Conservation (phyloP, 2,113 vertebrate genomes). For the Phoxinus phoxinus region DNA sequence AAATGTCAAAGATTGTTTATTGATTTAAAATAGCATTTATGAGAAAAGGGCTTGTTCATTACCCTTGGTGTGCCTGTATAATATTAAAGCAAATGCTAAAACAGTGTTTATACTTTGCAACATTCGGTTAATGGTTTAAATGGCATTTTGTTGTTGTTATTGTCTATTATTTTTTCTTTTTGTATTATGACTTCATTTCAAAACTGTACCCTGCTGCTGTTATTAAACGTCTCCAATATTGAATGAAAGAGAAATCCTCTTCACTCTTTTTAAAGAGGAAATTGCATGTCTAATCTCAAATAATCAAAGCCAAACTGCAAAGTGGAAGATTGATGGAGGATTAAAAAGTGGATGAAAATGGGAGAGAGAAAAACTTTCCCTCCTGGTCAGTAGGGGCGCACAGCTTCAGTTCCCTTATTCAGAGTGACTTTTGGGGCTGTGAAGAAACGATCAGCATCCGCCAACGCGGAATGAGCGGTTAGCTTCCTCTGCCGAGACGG, state of each 20-base stretch:
- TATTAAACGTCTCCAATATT: background rate
- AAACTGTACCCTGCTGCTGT: background rate
- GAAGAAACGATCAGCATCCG: conserved; percentile 33
- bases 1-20: background rate
- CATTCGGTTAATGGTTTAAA: background rate
- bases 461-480: conserved; percentile 39
- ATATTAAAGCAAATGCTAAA: background rate
- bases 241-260: background rate
- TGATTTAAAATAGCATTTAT: background rate
- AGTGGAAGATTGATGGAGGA: background rate
- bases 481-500: background rate
- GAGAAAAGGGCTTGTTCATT: background rate
- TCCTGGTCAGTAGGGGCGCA: conserved; percentile 14
- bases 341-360: background rate
- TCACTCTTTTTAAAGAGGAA: background rate
- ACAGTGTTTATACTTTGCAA: background rate
- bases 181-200: background rate
- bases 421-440: background rate
- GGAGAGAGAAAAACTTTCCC: background rate
- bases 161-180: background rate
- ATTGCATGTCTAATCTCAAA: background rate
- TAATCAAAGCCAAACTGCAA: background rate
- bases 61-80: background rate
- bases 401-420: background rate
- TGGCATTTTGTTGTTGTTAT: background rate